Evolutionary conservation across 2,797 vertebrate genomes (phyloP).

Genomic region (Sebastes kiyomatsui): DNA sequence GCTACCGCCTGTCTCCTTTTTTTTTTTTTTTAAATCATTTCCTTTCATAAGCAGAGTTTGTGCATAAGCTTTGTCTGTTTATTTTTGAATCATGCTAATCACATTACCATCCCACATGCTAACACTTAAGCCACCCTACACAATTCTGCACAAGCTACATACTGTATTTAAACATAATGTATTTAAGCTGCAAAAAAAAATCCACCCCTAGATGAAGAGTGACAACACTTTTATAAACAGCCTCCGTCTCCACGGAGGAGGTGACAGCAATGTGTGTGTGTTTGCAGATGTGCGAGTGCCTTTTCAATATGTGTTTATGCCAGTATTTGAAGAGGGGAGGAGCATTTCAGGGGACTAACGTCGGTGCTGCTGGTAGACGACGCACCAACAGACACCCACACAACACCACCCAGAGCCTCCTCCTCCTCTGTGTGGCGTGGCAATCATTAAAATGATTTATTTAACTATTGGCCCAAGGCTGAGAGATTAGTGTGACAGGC

Average conservation of each 20-base stretch:
- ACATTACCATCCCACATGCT: conserved; percentile 65
- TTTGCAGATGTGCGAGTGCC: conserved; percentile 27
- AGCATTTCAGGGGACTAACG: conserved; percentile 33
- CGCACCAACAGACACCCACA: conserved; percentile 54
- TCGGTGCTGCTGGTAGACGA: conserved; percentile 62
- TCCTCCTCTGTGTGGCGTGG: conserved; percentile 65
- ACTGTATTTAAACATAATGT: conserved; percentile 49
- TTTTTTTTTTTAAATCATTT: conserved; percentile 14
- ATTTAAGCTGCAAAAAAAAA: conserved; percentile 34
- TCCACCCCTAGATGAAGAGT: conserved; percentile 42
- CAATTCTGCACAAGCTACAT: conserved; percentile 42
- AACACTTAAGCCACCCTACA: conserved; percentile 54
- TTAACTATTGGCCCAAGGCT: conserved; percentile 82
- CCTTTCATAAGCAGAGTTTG: conserved; percentile 29
- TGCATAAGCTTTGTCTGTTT: conserved; percentile 56
- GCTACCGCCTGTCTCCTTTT: background rate
- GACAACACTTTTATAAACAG: conserved; percentile 67
- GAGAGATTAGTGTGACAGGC: conserved; percentile 83
- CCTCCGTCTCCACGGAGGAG: conserved; percentile 49
- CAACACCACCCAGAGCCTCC: conserved; percentile 67
- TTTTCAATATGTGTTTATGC: conserved; percentile 66
- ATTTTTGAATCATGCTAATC: conserved; percentile 69
- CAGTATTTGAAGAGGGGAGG: conserved; percentile 52
- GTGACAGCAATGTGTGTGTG: conserved; percentile 48
- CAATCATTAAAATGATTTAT: conserved; percentile 85